These are phyloP conservation scores for Centruroides vittatus DNA, from an alignment of 1,140 invertebrate species.

Conservation along the genomic window DNA sequence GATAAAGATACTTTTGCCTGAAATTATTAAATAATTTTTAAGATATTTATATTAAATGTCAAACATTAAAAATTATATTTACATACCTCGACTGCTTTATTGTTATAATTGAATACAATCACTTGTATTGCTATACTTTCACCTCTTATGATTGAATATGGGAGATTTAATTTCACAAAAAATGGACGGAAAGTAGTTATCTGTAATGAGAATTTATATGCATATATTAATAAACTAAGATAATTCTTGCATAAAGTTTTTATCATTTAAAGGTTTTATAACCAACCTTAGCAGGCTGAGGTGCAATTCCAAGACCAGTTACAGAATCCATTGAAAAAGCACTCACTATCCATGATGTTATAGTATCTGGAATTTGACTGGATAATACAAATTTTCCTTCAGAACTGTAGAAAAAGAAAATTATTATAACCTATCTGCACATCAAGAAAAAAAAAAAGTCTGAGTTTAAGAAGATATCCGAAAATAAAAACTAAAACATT, in stretches of 20 bases:
- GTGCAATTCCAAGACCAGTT: slow-evolving; percentile 66
- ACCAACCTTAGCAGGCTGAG: slow-evolving; percentile 44
- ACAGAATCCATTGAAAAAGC: slow-evolving; percentile 79
- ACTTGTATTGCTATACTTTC: slow-evolving; percentile 81
- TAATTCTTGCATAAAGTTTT: too few species aligned
- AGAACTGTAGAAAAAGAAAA: slow-evolving; percentile 27
- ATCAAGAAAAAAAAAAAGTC: too few species aligned
- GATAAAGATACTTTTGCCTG: slow-evolving; percentile 67
- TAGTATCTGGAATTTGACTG: slow-evolving; percentile 62
- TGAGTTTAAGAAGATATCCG: too few species aligned
- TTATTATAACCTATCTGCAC: too few species aligned
- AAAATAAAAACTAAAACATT: too few species aligned
- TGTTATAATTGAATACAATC: slow-evolving; percentile 82
- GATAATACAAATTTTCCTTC: slow-evolving; percentile 36
- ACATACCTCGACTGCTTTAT: slow-evolving; percentile 46
- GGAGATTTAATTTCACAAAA: slow-evolving; percentile 69
- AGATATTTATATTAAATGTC: too few species aligned
- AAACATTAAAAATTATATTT: too few species aligned
- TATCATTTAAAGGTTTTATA: too few species aligned
- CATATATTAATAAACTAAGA: too few species aligned
- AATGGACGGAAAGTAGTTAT: slow-evolving; percentile 76
- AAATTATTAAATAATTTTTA: not conserved
- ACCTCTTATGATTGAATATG: slow-evolving; percentile 75
- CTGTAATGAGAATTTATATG: slow-evolving; percentile 24
- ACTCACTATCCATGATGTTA: slow-evolving; percentile 82